Conservation (phyloP, 1,140 invertebrate species). For the Frieseomelitta varia region DNA sequence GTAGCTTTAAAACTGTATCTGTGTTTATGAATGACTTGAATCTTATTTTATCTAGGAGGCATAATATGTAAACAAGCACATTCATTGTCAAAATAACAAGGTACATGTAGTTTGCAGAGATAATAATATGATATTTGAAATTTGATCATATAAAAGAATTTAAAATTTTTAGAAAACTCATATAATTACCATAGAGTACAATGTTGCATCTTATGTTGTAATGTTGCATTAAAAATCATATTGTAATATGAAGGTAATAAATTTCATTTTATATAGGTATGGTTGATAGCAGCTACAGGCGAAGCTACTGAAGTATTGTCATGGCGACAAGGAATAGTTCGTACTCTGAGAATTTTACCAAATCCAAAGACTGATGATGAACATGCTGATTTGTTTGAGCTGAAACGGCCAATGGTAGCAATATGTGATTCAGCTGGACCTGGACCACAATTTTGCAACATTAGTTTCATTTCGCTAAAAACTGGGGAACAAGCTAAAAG, state of each 20-base stretch:
- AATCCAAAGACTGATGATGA: slow-evolving; percentile 86
- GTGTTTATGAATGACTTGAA: slow-evolving; percentile 14
- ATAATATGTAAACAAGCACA: slow-evolving; percentile 17
- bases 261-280: slow-evolving; percentile 82
- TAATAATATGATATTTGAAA: slow-evolving; percentile 2
- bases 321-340: slow-evolving; percentile 93
- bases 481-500: slow-evolving; percentile 94
- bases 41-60: slow-evolving; percentile 33
- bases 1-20: slow-evolving; percentile 5
- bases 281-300: slow-evolving; percentile 90
- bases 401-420: slow-evolving; percentile 93
- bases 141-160: background rate
- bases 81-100: slow-evolving; percentile 28
- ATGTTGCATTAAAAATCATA: background rate
- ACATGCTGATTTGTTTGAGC: slow-evolving; percentile 85
- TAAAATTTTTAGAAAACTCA: background rate
- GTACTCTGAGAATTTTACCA: slow-evolving; percentile 91
- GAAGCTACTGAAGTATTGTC: slow-evolving; percentile 96
- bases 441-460: slow-evolving; percentile 91
- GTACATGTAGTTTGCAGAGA: slow-evolving; percentile 28
- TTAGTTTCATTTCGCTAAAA: slow-evolving; percentile 94
- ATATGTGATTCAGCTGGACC: slow-evolving; percentile 92
- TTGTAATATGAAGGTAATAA: background rate
- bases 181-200: background rate
- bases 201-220: background rate